Base-by-base conservation (phyloP, 92 coral and sea anemone species). In the Umimayanthus kanabou region DNA sequence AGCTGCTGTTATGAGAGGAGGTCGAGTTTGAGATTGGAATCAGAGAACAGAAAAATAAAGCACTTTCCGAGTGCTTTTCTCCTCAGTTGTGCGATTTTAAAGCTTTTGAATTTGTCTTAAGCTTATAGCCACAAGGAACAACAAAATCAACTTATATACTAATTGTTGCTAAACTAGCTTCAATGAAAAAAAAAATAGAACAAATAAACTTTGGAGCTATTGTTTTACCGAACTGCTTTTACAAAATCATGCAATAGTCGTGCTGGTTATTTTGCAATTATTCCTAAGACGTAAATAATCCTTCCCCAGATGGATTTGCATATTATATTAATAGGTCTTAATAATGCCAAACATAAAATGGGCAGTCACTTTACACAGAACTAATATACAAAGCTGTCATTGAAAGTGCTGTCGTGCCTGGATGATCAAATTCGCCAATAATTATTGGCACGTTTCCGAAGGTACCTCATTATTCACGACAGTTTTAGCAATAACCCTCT, bases 391-490 rank as follows among this genome's bases (percentile, higher is more conserved):
- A 33, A 61, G 69, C 26, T 61, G 23, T 61, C 69, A 61, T 20
- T 5, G 26, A 22, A 61, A 61, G 26, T 20, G 25, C 69, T 25
- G 8, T 78, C 82, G 83, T 79, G 83, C 28, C 16, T 18, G 58
- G 58, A 53, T 53, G 71, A 55, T 33, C 5, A 33, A 28, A 71
- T 2, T 23, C 6, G 76, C 57, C 57, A 28, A 29, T 72, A 4
- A 72, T 28, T 11, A 47, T 80, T 57, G 84, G 84, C 70, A 80
- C 30, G 23, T 80, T 57, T 57, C 84, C 84, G 67, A 79, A 50
- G 25, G n/a, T 79, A n/a, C 4, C 1, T 49, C 29, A 6, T 50
- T 16, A 50, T 45, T 45, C 50, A 45, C 50, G 50, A 45, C 3
- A 50, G 57, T n/a, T 50, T 9, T 50, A 16, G 57, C 57, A 0